These are phyloP conservation scores for Jaculus jaculus DNA, from an alignment of 2,113 vertebrate species.

Conservation along the genomic window DNA sequence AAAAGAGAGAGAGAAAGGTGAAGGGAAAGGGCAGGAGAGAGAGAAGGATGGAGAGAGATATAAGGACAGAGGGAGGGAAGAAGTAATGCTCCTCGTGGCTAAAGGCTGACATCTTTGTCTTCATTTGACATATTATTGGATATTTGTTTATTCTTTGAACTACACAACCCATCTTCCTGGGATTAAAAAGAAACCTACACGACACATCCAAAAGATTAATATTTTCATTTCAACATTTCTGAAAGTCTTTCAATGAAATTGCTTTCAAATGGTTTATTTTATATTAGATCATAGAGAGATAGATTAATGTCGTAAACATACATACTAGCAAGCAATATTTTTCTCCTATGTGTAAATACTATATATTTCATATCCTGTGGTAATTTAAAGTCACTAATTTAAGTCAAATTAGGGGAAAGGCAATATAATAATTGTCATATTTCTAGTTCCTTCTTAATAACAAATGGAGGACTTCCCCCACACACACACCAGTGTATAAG, in stretches of 20 bases:
- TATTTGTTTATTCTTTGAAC: constrained; percentile 46
- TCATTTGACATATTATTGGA: constrained; percentile 26
- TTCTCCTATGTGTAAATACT: constrained; percentile 63
- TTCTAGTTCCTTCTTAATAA: constrained; percentile 64
- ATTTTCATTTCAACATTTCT: constrained; percentile 80
- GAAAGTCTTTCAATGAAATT: constrained; percentile 80
- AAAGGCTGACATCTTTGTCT: not conserved
- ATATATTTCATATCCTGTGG: constrained; percentile 75
- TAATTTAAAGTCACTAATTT: constrained; percentile 72
- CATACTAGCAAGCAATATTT: constrained; percentile 74
- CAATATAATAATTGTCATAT: constrained; percentile 70
- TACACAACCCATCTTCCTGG: constrained; percentile 55
- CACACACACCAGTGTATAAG: constrained; percentile 47
- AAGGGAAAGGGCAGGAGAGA: not conserved
- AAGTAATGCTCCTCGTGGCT: not conserved
- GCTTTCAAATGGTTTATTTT: constrained; percentile 78
- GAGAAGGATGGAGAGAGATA: not conserved
- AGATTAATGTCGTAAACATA: constrained; percentile 78
- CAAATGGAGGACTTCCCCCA: constrained; percentile 52
- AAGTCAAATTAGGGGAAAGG: constrained; percentile 76
- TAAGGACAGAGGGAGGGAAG: not conserved
- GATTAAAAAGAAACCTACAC: constrained; percentile 4
- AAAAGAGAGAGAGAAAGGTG: not conserved
- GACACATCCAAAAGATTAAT: constrained; percentile 77
- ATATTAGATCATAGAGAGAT: constrained; percentile 78